Conservation (phyloP, 2,113 vertebrate genomes). For the Desmodus rotundus region DNA sequence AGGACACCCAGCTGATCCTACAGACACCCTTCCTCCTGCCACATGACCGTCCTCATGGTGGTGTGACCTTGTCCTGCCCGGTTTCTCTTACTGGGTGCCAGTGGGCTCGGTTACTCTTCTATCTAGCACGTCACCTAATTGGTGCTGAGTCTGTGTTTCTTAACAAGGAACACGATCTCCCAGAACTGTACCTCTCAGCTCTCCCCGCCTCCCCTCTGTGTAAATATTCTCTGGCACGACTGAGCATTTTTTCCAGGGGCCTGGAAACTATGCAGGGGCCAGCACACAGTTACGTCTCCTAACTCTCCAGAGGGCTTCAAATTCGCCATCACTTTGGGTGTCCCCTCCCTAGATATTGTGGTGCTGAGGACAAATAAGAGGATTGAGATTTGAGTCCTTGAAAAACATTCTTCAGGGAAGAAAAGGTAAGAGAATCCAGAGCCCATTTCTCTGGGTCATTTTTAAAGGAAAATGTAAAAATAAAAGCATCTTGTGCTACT, state of each 20-base stretch:
- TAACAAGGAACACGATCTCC: background rate
- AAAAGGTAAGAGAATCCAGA: background rate
- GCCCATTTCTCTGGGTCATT: background rate
- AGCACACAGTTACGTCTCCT: background rate
- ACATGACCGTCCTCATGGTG: background rate
- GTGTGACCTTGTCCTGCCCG: too few relatives aligned
- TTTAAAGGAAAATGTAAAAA: slow-evolving; percentile 44
- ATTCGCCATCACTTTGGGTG: background rate
- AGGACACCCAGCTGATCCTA: background rate
- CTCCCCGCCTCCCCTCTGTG: background rate
- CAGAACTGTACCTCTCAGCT: background rate
- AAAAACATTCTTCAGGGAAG: background rate
- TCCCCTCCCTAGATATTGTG: background rate
- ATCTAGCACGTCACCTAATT: background rate
- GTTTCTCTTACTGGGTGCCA: background rate
- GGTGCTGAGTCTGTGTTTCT: background rate
- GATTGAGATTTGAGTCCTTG: background rate
- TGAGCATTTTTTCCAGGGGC: background rate
- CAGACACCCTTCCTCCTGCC: background rate
- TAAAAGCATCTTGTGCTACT: slow-evolving; percentile 24
- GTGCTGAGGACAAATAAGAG: too few relatives aligned
- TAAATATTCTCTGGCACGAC: background rate
- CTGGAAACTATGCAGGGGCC: background rate
- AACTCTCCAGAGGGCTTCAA: background rate
- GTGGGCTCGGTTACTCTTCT: background rate